These are phyloP conservation scores for Ips typographus DNA, from an alignment of 1,140 invertebrate genomes.

Conservation along the genomic window DNA sequence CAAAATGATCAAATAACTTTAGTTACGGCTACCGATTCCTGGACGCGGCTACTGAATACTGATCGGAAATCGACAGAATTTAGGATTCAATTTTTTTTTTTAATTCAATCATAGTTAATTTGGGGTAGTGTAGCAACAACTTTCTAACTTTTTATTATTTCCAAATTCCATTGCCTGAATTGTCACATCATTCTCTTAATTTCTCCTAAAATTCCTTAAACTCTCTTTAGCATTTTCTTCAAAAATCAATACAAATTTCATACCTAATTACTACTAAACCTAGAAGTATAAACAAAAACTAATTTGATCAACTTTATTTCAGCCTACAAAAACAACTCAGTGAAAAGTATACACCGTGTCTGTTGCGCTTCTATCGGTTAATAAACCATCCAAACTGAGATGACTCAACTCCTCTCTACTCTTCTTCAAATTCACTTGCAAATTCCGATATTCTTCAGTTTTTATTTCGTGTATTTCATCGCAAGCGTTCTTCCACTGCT, in stretches of 20 bases:
- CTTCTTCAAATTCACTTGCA: conserved; percentile 53
- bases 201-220: too few relatives aligned
- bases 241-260: not conserved
- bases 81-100: too few relatives aligned
- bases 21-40: conserved; percentile 8
- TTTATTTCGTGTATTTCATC: conserved; percentile 57
- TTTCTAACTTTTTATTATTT: too few relatives aligned
- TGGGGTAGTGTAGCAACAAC: too few relatives aligned
- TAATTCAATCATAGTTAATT: too few relatives aligned
- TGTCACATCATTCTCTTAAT: too few relatives aligned
- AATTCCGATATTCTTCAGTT: conserved; percentile 53
- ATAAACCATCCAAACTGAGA: conserved; percentile 38
- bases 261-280: not conserved
- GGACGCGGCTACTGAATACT: conserved; percentile 9
- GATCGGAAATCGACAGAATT: not conserved
- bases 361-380: not conserved
- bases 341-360: not conserved
- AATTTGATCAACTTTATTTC: not conserved
- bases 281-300: not conserved
- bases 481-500: conserved; percentile 55
- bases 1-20: conserved; percentile 21
- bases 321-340: conserved; percentile 1
- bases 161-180: too few relatives aligned
- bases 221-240: too few relatives aligned
- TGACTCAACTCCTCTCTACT: conserved; percentile 53